Base-by-base conservation (phyloP, 2,888 invertebrate species). In the Pegoplata infirma region DNA sequence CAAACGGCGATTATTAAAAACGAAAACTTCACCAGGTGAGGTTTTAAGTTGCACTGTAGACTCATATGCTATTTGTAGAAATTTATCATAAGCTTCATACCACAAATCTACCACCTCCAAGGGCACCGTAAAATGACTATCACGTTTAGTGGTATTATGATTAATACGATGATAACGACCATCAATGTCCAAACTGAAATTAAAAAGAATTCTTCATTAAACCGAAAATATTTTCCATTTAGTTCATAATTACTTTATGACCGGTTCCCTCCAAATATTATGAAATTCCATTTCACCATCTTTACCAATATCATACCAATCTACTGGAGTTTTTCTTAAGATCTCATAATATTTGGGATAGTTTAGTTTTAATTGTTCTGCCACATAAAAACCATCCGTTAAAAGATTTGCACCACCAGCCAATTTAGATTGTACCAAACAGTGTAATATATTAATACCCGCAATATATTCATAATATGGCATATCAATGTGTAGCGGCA, bases 391-490 rank as follows among this genome's bases (percentile, higher is more conserved):
- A 44, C 93, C 92, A 85, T 95, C 95, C 0, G 92, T 91, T 3
- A 95, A 89, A 36, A 92, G 89, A 84, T 93, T 94, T 51, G 92
- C 92, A 0, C 94, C 95, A 0, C 94, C 94, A 14, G 88, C 82
- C 3, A 91, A 91, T 1, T 88, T 82, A 0, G 93, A 92, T 86
- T 94, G 94, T 3, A 91, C 91, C 1, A 94, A 88, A 85, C 93
- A 94, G 84, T 95, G 95, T 3, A 95, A 88, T 83, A 94, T 88
- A 86, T 94, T 94, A 0, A 92, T 92, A 76, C 94, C 94, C 0
- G 95, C 94, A 76, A 83, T 93, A 84, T 94, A 93, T 79, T 93
- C 92, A 83, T 94, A 94, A 84, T 94, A 95, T 0, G 94, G 94
- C 81, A 95, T 90, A 86, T 95, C 95, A 0, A 93, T 93, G 84